These are phyloP conservation scores for Therioaphis trifolii DNA, from an alignment of 2,888 invertebrate species.

Conservation along the genomic window DNA sequence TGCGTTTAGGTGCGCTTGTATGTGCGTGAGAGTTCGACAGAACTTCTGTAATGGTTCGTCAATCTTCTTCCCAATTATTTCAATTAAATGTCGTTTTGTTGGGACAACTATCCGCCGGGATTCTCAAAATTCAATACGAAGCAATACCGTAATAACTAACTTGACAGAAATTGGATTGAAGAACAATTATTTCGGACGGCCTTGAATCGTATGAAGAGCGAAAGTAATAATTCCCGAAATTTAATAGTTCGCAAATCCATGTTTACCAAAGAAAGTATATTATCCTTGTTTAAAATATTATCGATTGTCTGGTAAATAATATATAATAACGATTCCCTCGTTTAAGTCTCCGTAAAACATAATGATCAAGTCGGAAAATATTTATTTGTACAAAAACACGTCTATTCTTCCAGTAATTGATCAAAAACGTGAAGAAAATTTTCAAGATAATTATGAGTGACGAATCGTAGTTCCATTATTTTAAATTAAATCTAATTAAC, in stretches of 20 bases:
- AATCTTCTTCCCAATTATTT: conserved; percentile 40
- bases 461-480: no score
- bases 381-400: neutral
- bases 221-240: conserved; percentile 22
- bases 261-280: conserved; percentile 29
- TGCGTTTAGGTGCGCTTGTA: neutral
- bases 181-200: conserved; percentile 25
- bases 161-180: conserved; percentile 10
- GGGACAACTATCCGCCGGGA: neutral
- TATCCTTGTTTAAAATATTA: neutral
- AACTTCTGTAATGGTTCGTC: conserved; percentile 41
- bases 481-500: no score
- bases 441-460: no score
- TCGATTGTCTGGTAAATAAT: neutral
- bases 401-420: no score
- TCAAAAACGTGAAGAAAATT: no score
- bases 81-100: conserved; percentile 6
- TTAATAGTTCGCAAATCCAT: neutral
- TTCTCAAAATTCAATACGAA: neutral
- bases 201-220: conserved; percentile 48
- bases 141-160: conserved; percentile 15
- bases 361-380: conserved; percentile 3
- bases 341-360: conserved; percentile 4
- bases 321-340: conserved; percentile 2
- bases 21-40: conserved; percentile 17